phyloP scores from a whole-genome alignment of 2,888 invertebrate species.

The Caenorhabditis parvicauda region DNA sequence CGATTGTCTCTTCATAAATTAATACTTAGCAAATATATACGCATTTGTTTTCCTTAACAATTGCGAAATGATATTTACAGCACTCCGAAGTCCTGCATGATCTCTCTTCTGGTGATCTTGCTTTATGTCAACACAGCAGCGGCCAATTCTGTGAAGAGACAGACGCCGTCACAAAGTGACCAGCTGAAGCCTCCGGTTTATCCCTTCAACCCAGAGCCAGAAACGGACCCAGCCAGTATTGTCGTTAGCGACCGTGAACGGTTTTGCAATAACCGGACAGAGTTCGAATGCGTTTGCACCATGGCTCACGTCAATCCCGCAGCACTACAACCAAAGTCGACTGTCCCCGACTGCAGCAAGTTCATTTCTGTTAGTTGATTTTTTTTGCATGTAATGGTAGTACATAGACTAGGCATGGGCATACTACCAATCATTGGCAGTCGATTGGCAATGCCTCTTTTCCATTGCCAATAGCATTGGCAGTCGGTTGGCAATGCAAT shows the following conservation, averaged over 20 bases:
- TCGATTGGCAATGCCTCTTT: too few species aligned
- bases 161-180: not conserved
- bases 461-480: too few species aligned
- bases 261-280: conserved; percentile 55
- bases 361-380: conserved; percentile 20
- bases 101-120: conserved; percentile 16
- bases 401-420: too few species aligned
- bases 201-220: conserved; percentile 18
- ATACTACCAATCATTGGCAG: too few species aligned
- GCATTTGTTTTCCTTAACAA: too few species aligned
- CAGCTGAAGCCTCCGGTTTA: conserved; percentile 11
- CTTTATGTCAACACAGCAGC: conserved; percentile 13
- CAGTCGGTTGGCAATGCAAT: too few species aligned
- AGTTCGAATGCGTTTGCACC: conserved; percentile 55
- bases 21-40: too few species aligned
- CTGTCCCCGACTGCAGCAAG: conserved; percentile 31
- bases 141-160: conserved; percentile 20
- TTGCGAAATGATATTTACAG: too few species aligned
- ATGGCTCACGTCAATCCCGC: conserved; percentile 3
- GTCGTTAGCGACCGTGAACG: conserved; percentile 24
- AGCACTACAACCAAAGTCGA: conserved; percentile 6
- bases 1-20: too few species aligned
- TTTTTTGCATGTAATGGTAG: too few species aligned
- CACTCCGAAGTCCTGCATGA: too few species aligned
- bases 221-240: conserved; percentile 5